Percentiles rank a stretch among this genome's conserved stretches.
These are phyloP conservation scores for Lates japonicus DNA, from an alignment of 2,797 vertebrate species.

Conservation along the genomic window DNA sequence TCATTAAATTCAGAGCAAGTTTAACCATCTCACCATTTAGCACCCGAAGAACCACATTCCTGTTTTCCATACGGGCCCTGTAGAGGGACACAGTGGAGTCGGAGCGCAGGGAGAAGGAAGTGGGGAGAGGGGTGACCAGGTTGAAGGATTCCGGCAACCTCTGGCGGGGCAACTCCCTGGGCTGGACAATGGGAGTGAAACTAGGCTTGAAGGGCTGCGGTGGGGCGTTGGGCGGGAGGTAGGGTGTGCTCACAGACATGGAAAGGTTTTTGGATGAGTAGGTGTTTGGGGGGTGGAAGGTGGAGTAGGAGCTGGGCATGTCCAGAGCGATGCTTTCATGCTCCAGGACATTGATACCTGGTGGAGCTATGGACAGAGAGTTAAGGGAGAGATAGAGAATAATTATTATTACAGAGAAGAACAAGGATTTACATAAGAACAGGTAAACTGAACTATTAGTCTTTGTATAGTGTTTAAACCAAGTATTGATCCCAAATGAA, in stretches of 20 bases:
- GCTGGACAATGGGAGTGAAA: conserved; percentile 69
- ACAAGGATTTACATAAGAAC: not conserved
- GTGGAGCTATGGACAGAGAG: conserved; percentile 77
- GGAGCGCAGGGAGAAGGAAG: conserved; percentile 78
- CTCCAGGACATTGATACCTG: conserved; percentile 84
- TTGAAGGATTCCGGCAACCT: conserved; percentile 87
- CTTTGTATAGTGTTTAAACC: not conserved
- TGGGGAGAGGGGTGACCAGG: conserved; percentile 78
- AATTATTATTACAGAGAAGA: not conserved
- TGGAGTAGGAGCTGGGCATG: conserved; percentile 79
- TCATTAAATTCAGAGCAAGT: not conserved
- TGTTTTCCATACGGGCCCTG: conserved; percentile 87
- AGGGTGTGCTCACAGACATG: conserved; percentile 4
- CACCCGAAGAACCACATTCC: conserved; percentile 86
- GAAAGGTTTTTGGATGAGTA: conserved; percentile 53
- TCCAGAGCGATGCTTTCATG: conserved; percentile 87
- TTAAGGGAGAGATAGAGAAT: not conserved
- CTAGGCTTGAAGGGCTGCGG: conserved; percentile 24
- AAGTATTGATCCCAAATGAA: no score
- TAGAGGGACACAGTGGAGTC: conserved; percentile 81
- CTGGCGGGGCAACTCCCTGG: conserved; percentile 83
- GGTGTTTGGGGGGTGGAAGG: conserved; percentile 67
- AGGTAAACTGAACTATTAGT: not conserved
- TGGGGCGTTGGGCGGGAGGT: conserved; percentile 6
- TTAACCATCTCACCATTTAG: conserved; percentile 79